Evolutionary conservation across 2,888 invertebrate species (phyloP).

Genomic region (Drosophila pseudotalamancana): DNA sequence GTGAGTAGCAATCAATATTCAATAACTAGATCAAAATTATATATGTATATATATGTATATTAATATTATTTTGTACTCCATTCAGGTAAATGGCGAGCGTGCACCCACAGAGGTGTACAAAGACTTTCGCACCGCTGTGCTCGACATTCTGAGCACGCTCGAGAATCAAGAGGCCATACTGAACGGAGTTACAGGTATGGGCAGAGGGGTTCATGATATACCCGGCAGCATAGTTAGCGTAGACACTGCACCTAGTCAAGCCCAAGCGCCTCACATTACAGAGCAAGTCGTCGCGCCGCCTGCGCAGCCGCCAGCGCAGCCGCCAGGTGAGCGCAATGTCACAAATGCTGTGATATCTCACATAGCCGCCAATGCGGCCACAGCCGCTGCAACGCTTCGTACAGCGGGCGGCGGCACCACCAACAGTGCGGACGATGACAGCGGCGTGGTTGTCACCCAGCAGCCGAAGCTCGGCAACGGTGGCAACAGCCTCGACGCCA

Average conservation of each 20-base stretch:
- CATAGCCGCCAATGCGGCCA: conserved; percentile 60
- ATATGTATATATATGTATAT: background rate
- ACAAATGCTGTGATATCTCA: conserved; percentile 45
- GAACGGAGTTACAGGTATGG: conserved; percentile 87
- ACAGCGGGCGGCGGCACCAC: conserved; percentile 8
- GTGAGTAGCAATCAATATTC: conserved; percentile 82
- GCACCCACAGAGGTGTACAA: conserved; percentile 94
- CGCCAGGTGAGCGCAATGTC: conserved; percentile 34
- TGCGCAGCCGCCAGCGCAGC: background rate
- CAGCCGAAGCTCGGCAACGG: conserved; percentile 66
- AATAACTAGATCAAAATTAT: background rate
- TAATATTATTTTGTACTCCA: background rate
- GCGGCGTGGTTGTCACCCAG: conserved; percentile 69
- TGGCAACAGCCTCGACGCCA: conserved; percentile 56
- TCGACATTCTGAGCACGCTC: conserved; percentile 89
- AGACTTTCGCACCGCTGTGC: conserved; percentile 92
- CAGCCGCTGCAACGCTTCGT: conserved; percentile 49
- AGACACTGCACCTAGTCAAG: conserved; percentile 86
- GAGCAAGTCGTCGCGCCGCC: conserved; percentile 35
- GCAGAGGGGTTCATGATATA: conserved; percentile 86
- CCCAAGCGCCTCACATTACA: conserved; percentile 77
- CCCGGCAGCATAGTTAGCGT: conserved; percentile 88
- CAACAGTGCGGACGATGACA: conserved; percentile 53
- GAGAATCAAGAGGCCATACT: conserved; percentile 87
- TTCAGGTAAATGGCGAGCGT: conserved; percentile 93